Base-by-base conservation (phyloP, 2,113 vertebrate species). In the Chascanopsetta lugubris region DNA sequence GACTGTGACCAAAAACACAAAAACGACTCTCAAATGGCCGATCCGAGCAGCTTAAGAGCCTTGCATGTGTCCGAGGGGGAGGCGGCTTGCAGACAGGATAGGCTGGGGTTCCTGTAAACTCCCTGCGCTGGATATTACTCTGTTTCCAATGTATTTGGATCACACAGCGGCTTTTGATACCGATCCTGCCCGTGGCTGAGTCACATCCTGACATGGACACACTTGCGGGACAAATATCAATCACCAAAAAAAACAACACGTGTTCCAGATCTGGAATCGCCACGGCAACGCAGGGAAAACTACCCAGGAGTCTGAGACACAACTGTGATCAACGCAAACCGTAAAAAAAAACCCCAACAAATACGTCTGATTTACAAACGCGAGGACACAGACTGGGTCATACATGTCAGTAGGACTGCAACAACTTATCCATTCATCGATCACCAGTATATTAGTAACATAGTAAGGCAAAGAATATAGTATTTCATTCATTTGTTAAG, bases 71-170 rank as follows among this genome's bases (percentile, higher is more conserved):
- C 13, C 5, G 26, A 40, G 12, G 56, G 59, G n/a, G 13, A 6
- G 51, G 47, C 47, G 49, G 49, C 48, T 56, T 62, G 47, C 68
- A 77, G 54, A 75, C 82, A 79, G 82, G 79, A 86, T 83, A 82
- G 61, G 79, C 63, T 49, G 69, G 78, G 69, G 79, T 82, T 85
- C 77, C 82, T 85, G 77, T 76, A 24, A 25, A 80, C 47, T 72
- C 63, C 53, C 63, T 3, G 51, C 3, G 43, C 48, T 60, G 15
- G 48, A 62, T 65, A 70, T 63, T 61, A 60, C 30, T 1, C 2
- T 51, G 56, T 69, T 78, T 71, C 40, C 26, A 8, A 34, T 65
- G 67, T 69, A 67, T 63, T 69, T 63, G 72, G 73, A 79, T 64
- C 73, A 0, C 36, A 51, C 49, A 43, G 49, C 43, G 42, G 53